Evolutionary conservation across 2,113 vertebrate species (phyloP), one percentile per base, ranked within the genome.

Genomic region (Pseudorasbora parva): DNA sequence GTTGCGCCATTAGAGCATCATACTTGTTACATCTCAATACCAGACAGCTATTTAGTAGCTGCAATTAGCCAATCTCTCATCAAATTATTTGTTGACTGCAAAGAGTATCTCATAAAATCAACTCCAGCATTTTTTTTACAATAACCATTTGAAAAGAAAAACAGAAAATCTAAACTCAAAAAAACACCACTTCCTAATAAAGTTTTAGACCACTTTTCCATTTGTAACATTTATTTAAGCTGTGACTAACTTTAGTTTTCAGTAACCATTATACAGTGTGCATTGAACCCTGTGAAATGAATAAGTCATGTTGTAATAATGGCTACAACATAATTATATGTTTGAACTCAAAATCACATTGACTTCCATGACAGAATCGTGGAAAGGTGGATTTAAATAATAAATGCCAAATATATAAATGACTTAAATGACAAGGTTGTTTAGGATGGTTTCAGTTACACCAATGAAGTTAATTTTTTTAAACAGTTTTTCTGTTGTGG

Each of bases 1-100:
- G 76, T 17, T 68, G 81, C 78, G 84, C 72, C 84, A 82, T 82
- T 43, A 60, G 27, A 60, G 27, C 21, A 37, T 9, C 33, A 25
- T 80, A 21, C 56, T 79, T 54, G 49, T 77, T 25, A 64, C 49
- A 51, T 77, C 82, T 66, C 43, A 66, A 51, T 33, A 37, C 19
- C 12, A 64, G 49, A 62, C 14, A 56, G 59, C 15, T 47, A 66
- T 47, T 78, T 57, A 60, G 60, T 49, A 84, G 25, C 66, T 23
- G 62, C 15, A 71, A 73, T 73, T 59, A 72, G 74, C 27, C n/a
- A 66, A 51, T 17, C 51, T 72, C 57, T 60, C 51, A 60, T 72
- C 68, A 84, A 66, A 37, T 71, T 21, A 51, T 69, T 78, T 78
- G 14, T 14, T 51, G 23, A 83, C 30, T 76, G 12, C 45, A 66